Evolutionary conservation across 2,888 invertebrate genomes (phyloP), one percentile per base, ranked within the genome.

Genomic region (Drosophila aldrichi): DNA sequence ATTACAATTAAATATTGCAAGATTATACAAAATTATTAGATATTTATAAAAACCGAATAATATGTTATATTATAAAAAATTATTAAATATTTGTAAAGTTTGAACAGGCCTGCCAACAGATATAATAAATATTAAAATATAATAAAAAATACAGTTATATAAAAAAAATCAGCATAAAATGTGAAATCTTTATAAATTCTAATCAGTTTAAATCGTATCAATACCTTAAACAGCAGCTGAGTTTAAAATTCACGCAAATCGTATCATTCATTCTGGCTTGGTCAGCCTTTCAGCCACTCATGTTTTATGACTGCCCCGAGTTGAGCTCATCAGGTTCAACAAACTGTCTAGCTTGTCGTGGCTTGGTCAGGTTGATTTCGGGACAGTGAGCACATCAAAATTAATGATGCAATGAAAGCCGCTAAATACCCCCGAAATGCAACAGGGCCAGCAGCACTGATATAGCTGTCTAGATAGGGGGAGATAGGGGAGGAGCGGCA

Each of bases 341-440:
- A 64, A 64, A 63, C 78, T 66, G 61, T 48, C 46, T n/a, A 5
- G 46, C 16, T 48, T 16, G 12, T 36, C 36, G 36, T 48, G 48
- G 9, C 36, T 34, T 43, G 54, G 12, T 55, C 51, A 25, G 57
- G 41, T 52, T 46, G 51, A 61, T 25, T 63, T 58, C 57, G 52
- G 65, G 60, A 61, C 71, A 29, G 48, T 10, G 79, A 70, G 65
- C 88, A 65, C 88, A 89, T 84, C 77, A 74, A 86, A 85, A 84
- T 89, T 86, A 89, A 86, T 89, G 85, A 86, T 87, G 85, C 85
- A 84, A 74, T 81, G 79, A 84, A 76, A 87, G 71, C 75, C 85
- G 63, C 84, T 86, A 86, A 83, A 86, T 82, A 77, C 74, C 59
- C 70, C 66, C 69, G 69, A 88, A 86, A 77, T 75, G 83, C 87